A percentile compares a stretch with the other conserved stretches of the same genome.
Evolutionary conservation across 2,797 vertebrate species (phyloP).

Genomic region (Aquila chrysaetos): DNA sequence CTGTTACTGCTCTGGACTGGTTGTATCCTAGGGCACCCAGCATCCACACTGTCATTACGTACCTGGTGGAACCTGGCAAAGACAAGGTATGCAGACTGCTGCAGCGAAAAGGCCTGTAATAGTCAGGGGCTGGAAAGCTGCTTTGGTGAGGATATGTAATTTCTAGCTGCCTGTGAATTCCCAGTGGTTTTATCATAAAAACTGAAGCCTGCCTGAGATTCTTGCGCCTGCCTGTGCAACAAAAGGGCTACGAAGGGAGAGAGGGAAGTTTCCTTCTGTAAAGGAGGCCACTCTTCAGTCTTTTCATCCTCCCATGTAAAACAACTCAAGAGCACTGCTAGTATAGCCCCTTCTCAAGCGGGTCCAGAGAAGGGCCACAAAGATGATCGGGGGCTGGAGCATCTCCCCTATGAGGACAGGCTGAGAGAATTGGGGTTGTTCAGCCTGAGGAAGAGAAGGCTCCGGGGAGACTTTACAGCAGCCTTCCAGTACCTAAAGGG

Average conservation of each 20-base stretch:
- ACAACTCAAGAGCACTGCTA: neutral
- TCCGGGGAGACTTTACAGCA: too few relatives aligned
- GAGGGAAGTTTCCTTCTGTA: neutral
- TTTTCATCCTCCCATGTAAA: neutral
- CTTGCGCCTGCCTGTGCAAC: neutral
- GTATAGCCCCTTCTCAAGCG: neutral
- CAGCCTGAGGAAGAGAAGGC: too few relatives aligned
- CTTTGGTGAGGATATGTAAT: neutral
- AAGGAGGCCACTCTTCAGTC: neutral
- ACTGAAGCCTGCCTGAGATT: neutral
- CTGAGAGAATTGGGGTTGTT: too few relatives aligned
- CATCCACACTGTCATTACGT: slow-evolving; percentile 43
- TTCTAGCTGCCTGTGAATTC: neutral
- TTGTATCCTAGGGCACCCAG: slow-evolving; percentile 30
- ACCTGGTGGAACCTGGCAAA: slow-evolving; percentile 62
- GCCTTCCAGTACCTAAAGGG: too few relatives aligned
- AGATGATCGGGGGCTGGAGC: too few relatives aligned
- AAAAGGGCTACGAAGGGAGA: neutral
- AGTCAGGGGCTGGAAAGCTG: neutral
- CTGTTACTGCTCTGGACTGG: slow-evolving; percentile 71
- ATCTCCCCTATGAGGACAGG: too few relatives aligned
- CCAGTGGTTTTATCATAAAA: neutral
- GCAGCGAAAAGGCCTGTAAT: neutral
- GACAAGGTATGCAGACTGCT: slow-evolving; percentile 57
- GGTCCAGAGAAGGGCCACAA: too few relatives aligned